phyloP scores from a whole-genome alignment of 1,140 invertebrate species.

The Drusus annulatus region DNA sequence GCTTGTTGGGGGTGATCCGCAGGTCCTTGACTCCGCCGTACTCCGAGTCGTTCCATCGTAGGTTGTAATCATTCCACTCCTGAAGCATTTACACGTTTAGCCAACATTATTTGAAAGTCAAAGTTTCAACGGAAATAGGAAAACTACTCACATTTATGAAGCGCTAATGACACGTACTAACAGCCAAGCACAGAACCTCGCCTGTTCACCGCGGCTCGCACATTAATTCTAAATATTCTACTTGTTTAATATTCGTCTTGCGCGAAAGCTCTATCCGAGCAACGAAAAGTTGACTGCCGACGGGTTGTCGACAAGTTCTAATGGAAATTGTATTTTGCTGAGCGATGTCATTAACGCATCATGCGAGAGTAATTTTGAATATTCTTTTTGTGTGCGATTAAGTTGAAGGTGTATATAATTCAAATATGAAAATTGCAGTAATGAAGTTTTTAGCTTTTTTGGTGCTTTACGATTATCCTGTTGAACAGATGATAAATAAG shows the following conservation, averaged over 20 bases:
- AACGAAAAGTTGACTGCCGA: slow-evolving; percentile 1
- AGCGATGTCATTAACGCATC: slow-evolving; percentile 59
- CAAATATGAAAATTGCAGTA: slow-evolving; percentile 42
- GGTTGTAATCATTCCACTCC: slow-evolving; percentile 98
- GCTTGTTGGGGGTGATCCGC: slow-evolving; percentile 92
- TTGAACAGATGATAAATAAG: not conserved
- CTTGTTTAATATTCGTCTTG: not conserved
- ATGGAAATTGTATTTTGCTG: slow-evolving; percentile 46
- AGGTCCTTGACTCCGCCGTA: slow-evolving; percentile 95
- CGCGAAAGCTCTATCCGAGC: slow-evolving; percentile 8
- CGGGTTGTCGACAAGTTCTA: not conserved
- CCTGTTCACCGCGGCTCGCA: slow-evolving; percentile 23
- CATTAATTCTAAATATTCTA: slow-evolving; percentile 33
- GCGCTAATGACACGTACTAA: slow-evolving; percentile 59
- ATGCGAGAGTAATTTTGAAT: slow-evolving; percentile 47
- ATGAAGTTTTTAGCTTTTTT: slow-evolving; percentile 36
- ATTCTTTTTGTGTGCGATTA: slow-evolving; percentile 46
- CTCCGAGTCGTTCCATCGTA: slow-evolving; percentile 95
- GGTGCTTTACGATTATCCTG: slow-evolving; percentile 6
- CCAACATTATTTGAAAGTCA: slow-evolving; percentile 27
- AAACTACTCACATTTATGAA: slow-evolving; percentile 57
- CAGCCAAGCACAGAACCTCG: slow-evolving; percentile 55
- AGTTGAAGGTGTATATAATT: slow-evolving; percentile 41
- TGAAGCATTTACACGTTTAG: slow-evolving; percentile 64
- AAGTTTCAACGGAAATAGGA: slow-evolving; percentile 6